Conservation (phyloP, 2,113 vertebrate species). For the Eleginops maclovinus region DNA sequence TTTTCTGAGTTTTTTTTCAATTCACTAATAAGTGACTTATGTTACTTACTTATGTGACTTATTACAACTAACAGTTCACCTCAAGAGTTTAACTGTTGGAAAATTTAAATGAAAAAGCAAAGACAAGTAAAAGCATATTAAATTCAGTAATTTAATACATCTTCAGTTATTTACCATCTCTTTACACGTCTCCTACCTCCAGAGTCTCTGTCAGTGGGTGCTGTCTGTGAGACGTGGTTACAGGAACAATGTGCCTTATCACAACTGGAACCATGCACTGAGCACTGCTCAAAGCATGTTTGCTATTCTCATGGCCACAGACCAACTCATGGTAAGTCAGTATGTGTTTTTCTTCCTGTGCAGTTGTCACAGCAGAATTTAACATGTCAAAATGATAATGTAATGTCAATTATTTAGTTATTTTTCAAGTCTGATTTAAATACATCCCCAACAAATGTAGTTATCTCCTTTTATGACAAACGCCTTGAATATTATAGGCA, state of each 20-base stretch:
- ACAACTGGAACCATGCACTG: slow-evolving; percentile 95
- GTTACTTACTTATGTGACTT: too few relatives aligned
- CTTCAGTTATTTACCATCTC: not conserved
- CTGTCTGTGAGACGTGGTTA: slow-evolving; percentile 94
- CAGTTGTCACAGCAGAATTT: not conserved
- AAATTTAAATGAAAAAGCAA: not conserved
- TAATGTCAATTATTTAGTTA: too few relatives aligned
- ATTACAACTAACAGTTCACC: not conserved
- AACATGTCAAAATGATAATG: not conserved
- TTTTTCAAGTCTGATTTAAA: not conserved
- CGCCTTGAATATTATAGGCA: not conserved
- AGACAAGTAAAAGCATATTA: not conserved
- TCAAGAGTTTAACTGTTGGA: not conserved
- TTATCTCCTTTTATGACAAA: not conserved
- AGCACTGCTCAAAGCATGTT: slow-evolving; percentile 96
- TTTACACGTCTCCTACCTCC: not conserved
- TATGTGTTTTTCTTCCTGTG: not conserved
- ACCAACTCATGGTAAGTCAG: slow-evolving; percentile 88
- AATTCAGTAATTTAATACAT: not conserved
- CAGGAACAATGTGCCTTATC: slow-evolving; percentile 91
- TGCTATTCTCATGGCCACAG: slow-evolving; percentile 87
- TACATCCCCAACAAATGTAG: not conserved
- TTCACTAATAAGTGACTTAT: too few relatives aligned
- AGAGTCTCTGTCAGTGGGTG: slow-evolving; percentile 94
- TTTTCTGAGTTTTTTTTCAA: not conserved